Evolutionary conservation across 2,113 vertebrate species (phyloP).

Genomic region (Strix aluco): DNA sequence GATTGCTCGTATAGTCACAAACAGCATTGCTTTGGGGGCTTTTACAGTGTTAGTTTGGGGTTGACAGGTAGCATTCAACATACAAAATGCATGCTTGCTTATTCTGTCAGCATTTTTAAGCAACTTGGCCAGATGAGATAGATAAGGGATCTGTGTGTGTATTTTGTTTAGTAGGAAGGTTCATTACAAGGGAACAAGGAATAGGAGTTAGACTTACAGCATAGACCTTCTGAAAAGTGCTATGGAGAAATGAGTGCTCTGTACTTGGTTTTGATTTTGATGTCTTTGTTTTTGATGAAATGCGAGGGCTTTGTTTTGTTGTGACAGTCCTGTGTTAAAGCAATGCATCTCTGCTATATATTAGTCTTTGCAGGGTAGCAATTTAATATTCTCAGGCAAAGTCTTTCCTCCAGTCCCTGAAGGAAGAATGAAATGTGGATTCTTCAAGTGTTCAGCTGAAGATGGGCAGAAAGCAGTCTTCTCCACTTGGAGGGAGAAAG

Average conservation of each 20-base stretch:
- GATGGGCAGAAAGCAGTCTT: background rate
- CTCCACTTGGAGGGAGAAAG: background rate
- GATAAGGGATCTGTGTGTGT: background rate
- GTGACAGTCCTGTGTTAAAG: background rate
- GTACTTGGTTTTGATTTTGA: background rate
- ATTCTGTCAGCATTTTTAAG: background rate
- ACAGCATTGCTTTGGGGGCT: background rate
- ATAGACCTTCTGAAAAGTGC: background rate
- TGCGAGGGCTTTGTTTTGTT: background rate
- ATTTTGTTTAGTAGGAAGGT: background rate
- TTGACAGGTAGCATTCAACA: background rate
- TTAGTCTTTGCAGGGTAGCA: background rate
- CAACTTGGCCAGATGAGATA: background rate
- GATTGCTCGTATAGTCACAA: background rate
- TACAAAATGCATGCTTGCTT: background rate
- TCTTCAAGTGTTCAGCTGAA: background rate
- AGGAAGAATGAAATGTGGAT: background rate
- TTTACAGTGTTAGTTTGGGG: background rate
- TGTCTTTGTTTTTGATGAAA: background rate
- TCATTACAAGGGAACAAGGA: background rate
- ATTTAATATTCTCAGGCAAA: background rate
- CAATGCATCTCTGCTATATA: background rate
- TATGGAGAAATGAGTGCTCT: background rate
- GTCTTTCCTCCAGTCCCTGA: background rate
- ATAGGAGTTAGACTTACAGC: background rate